Percentiles rank a stretch among this genome's conserved stretches.
phyloP scores from a whole-genome alignment of 2,113 vertebrate species.

The Piprites chloris region DNA sequence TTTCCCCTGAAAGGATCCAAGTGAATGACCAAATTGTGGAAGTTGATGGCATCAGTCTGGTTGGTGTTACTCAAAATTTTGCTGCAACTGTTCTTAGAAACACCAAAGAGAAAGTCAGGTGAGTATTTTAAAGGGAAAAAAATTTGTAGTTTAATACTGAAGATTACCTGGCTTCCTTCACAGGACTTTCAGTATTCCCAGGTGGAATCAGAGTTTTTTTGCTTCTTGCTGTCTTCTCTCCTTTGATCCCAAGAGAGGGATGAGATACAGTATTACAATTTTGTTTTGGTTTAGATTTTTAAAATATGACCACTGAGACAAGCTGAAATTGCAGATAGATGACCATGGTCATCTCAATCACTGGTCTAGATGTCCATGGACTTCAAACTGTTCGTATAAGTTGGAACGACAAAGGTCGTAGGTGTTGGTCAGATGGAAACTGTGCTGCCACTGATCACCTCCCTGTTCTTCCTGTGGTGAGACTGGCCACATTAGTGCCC shows the following conservation, averaged over 20 bases:
- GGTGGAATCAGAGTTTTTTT: not conserved
- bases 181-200: not conserved
- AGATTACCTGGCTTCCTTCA: not conserved
- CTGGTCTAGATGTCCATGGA: not conserved
- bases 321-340: not conserved
- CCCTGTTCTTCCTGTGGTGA: not conserved
- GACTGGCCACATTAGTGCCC: fast-evolving
- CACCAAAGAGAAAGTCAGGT: slow-evolving; percentile 95
- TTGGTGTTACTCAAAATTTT: slow-evolving; percentile 97
- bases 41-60: slow-evolving; percentile 95
- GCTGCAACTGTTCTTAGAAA: slow-evolving; percentile 97
- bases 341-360: not conserved
- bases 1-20: slow-evolving; percentile 81
- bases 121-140: slow-evolving; percentile 32
- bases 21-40: slow-evolving; percentile 99
- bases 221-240: not conserved
- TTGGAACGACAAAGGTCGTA: not conserved
- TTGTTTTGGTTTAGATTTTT: not conserved
- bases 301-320: not conserved
- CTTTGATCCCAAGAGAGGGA: not conserved
- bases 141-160: not conserved
- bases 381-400: not conserved
- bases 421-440: not conserved
- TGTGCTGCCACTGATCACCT: not conserved
- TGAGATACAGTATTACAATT: not conserved